Evolutionary conservation across 2,797 vertebrate species (phyloP).

Genomic region (Aeoliscus strigatus): DNA sequence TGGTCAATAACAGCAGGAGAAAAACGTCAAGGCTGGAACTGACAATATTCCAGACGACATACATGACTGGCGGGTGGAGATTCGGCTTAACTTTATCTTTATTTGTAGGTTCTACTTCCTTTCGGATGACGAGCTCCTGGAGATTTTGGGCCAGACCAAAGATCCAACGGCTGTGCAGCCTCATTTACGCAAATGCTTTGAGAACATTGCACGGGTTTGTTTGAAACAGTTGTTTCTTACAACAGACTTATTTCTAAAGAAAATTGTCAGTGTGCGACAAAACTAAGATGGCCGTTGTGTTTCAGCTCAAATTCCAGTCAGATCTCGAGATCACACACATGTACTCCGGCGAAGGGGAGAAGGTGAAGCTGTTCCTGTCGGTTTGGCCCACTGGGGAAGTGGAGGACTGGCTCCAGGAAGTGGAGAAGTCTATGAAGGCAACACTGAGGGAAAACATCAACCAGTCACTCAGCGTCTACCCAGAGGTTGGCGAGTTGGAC

Average conservation of each 20-base stretch:
- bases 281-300: conserved; percentile 9
- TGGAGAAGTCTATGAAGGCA: conserved; percentile 86
- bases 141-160: conserved; percentile 90
- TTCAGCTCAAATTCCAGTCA: conserved; percentile 85
- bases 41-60: too few relatives aligned
- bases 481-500: conserved; percentile 66
- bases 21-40: too few relatives aligned
- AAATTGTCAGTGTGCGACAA: background rate
- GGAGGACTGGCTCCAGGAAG: conserved; percentile 86
- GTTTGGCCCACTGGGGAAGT: conserved; percentile 82
- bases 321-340: conserved; percentile 89
- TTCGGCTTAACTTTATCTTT: too few relatives aligned
- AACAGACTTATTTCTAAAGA: conserved; percentile 1
- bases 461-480: conserved; percentile 76
- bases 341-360: conserved; percentile 89
- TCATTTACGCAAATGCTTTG: conserved; percentile 90
- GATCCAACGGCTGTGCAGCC: conserved; percentile 89
- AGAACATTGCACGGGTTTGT: conserved; percentile 84
- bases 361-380: conserved; percentile 75
- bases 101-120: conserved; percentile 89
- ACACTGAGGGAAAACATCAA: conserved; percentile 83
- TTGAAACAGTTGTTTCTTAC: background rate
- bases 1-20: too few relatives aligned
- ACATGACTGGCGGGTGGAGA: too few relatives aligned
- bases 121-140: conserved; percentile 89